These are phyloP conservation scores for Silurus glanis DNA, from an alignment of 2,113 vertebrate genomes.

Conservation along the genomic window DNA sequence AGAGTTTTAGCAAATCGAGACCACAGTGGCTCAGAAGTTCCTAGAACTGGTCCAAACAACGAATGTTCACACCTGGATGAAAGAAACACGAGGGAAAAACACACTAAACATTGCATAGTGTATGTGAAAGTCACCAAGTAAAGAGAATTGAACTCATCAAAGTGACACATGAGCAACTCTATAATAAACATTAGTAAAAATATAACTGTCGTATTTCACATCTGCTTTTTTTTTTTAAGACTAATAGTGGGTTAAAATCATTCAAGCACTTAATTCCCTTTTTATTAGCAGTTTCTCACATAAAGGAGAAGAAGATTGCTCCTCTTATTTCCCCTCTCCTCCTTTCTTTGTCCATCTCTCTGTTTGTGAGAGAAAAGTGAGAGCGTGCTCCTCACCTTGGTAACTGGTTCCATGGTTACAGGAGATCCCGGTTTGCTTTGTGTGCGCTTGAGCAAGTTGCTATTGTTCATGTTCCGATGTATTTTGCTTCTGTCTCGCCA, in stretches of 20 bases:
- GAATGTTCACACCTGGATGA: not conserved
- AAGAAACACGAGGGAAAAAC: not conserved
- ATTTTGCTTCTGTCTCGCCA: not conserved
- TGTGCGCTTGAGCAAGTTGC: constrained; percentile 50
- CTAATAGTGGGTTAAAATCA: constrained; percentile 30
- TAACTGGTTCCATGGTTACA: constrained; percentile 67
- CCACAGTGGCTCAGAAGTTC: no score
- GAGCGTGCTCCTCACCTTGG: constrained; percentile 58
- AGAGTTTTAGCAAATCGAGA: no score
- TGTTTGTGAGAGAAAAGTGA: constrained; percentile 45
- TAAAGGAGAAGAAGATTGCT: constrained; percentile 32
- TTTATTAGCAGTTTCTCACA: constrained; percentile 54
- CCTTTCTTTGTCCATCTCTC: not conserved
- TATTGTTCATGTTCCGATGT: constrained; percentile 50
- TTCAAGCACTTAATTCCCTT: constrained; percentile 49
- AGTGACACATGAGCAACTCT: not conserved
- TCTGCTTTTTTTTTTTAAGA: not conserved
- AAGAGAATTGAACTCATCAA: not conserved
- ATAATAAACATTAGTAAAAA: not conserved
- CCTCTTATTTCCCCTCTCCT: constrained; percentile 1
- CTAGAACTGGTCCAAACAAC: not conserved
- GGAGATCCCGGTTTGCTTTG: constrained; percentile 49
- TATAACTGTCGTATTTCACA: not conserved
- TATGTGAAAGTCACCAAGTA: not conserved
- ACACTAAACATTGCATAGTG: not conserved